Conservation (phyloP, 2,797 vertebrate genomes). For the Cygnus olor region DNA sequence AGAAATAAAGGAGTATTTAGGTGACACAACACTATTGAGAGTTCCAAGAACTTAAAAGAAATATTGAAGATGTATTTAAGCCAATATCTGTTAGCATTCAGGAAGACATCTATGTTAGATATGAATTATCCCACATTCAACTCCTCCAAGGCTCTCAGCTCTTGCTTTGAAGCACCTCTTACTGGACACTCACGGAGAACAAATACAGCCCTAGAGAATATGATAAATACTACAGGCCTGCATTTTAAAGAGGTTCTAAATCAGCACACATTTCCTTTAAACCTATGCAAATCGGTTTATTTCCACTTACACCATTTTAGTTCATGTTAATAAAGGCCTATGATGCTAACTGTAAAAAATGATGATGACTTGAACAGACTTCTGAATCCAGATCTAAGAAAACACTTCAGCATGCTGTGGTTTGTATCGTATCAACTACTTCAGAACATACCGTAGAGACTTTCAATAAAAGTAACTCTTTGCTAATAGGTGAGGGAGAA, state of each 20-base stretch:
- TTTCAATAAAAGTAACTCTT: neutral
- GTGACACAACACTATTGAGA: neutral
- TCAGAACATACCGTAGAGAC: neutral
- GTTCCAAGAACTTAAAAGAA: neutral
- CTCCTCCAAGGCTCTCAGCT: neutral
- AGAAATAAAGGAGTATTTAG: neutral
- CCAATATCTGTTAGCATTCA: neutral
- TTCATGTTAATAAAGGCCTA: neutral
- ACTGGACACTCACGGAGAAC: neutral
- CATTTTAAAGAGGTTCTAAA: neutral
- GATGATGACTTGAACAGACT: neutral
- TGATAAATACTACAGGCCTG: neutral
- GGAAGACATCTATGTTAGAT: neutral
- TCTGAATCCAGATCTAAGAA: neutral
- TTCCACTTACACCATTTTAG: neutral
- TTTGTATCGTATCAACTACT: neutral
- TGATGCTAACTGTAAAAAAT: neutral
- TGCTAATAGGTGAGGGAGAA: neutral
- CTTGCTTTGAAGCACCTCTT: neutral
- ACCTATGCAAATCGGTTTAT: neutral
- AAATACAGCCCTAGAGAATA: neutral
- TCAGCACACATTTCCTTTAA: neutral
- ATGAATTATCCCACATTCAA: neutral
- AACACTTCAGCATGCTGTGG: neutral
- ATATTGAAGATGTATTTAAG: neutral